phyloP scores from a whole-genome alignment of 2,797 vertebrate genomes.

The Sitta carolinensis region DNA sequence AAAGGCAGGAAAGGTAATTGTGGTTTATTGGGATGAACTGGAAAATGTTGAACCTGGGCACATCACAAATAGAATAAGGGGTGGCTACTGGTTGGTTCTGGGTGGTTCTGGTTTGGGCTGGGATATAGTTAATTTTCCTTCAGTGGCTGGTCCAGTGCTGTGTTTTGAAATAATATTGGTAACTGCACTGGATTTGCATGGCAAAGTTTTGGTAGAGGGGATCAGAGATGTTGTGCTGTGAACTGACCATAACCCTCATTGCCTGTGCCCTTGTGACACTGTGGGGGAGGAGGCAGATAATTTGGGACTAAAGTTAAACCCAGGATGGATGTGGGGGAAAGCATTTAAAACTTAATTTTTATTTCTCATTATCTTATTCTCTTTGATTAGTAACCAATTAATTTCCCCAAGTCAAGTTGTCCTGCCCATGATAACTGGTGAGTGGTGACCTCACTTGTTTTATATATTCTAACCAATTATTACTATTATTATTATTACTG shows the following conservation, averaged over 20 bases:
- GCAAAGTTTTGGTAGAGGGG: not conserved
- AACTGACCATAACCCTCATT: not conserved
- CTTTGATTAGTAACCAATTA: not conserved
- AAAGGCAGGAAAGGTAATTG: fast-evolving
- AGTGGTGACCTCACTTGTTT: not conserved
- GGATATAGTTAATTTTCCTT: not conserved
- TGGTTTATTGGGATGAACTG: not conserved
- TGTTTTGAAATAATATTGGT: not conserved
- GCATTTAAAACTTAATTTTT: not conserved
- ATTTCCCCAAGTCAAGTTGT: not conserved
- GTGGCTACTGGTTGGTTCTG: not conserved
- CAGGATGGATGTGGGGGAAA: not conserved
- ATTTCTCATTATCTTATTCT: not conserved
- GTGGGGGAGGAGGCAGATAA: fast-evolving
- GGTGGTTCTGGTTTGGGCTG: not conserved
- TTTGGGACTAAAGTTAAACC: not conserved
- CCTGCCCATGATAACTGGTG: not conserved
- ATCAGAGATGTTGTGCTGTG: not conserved
- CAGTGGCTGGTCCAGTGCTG: not conserved
- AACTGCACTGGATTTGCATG: not conserved
- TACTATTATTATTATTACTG: not conserved
- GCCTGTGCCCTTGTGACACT: not conserved
- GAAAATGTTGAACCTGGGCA: not conserved
- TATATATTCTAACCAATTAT: not conserved
- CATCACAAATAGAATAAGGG: not conserved